These are phyloP conservation scores for Olivierus martensii DNA, from an alignment of 1,140 invertebrate genomes.

Conservation along the genomic window DNA sequence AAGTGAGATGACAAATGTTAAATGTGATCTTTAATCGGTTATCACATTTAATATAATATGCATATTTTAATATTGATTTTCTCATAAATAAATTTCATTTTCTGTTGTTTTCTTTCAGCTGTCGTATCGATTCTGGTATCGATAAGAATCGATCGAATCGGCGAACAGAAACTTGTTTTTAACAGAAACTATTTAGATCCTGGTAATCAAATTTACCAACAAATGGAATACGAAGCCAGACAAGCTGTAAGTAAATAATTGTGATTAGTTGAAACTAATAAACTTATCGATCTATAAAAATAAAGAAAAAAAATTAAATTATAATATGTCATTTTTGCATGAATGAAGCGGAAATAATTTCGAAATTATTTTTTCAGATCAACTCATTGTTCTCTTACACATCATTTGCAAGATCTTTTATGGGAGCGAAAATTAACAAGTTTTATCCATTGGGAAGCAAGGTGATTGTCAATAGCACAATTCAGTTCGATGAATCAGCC, in stretches of 20 bases:
- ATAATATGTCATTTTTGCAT: too few relatives aligned
- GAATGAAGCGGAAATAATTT: too few relatives aligned
- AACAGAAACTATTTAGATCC: slow-evolving; percentile 52
- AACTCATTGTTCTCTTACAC: slow-evolving; percentile 1
- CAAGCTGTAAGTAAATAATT: slow-evolving; percentile 47
- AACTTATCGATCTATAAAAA: too few relatives aligned
- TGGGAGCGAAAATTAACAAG: slow-evolving; percentile 60
- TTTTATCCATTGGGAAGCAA: slow-evolving; percentile 46
- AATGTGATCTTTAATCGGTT: too few relatives aligned
- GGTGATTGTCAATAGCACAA: slow-evolving; percentile 67
- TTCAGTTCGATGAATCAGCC: slow-evolving; percentile 53
- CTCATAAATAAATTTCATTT: not conserved
- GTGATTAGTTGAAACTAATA: too few relatives aligned
- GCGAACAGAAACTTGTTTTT: slow-evolving; percentile 50
- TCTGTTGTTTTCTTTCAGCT: slow-evolving; percentile 8
- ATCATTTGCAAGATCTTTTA: slow-evolving; percentile 34
- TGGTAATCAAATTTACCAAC: slow-evolving; percentile 62
- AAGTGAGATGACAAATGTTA: too few relatives aligned
- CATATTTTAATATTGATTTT: too few relatives aligned
- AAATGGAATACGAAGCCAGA: slow-evolving; percentile 65
- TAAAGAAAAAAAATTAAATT: too few relatives aligned
- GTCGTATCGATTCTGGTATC: slow-evolving; percentile 51
- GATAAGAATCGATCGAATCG: slow-evolving; percentile 63
- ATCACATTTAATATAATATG: too few relatives aligned
- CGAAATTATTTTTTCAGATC: slow-evolving; percentile 5